Percentiles rank a stretch among this genome's conserved stretches.
phyloP scores from a whole-genome alignment of 2,113 vertebrate genomes.

The Numenius arquata region DNA sequence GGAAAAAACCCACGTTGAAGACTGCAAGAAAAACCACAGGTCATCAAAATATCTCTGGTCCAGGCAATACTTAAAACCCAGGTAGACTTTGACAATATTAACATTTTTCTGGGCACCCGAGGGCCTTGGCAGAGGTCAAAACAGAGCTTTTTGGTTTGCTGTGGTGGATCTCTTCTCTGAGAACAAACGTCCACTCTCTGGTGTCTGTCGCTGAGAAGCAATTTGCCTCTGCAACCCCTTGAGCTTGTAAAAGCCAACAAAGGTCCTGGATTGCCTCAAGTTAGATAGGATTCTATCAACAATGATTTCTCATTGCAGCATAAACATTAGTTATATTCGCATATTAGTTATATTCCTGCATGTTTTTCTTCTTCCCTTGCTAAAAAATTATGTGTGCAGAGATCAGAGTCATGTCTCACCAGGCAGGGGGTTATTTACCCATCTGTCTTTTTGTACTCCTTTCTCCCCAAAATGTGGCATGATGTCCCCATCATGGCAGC shows the following conservation, averaged over 20 bases:
- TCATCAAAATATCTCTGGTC: neutral
- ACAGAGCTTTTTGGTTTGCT: neutral
- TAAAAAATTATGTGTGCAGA: neutral
- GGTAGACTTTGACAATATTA: neutral
- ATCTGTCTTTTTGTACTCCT: neutral
- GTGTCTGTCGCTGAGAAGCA: neutral
- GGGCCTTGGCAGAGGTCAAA: neutral
- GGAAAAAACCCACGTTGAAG: rapidly evolving
- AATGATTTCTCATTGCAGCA: neutral
- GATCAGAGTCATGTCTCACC: neutral
- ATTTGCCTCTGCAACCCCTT: neutral
- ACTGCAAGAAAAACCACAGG: neutral
- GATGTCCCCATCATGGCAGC: rapidly evolving
- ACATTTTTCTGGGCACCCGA: neutral
- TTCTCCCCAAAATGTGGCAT: neutral
- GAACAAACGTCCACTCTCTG: neutral
- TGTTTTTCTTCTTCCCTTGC: neutral
- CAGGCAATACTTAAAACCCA: neutral
- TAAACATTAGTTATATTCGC: neutral
- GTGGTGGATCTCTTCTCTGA: neutral
- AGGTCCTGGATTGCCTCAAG: neutral
- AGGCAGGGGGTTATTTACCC: neutral
- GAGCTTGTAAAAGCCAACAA: neutral
- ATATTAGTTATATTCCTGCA: neutral
- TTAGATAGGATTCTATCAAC: neutral